Conservation (phyloP, 2,113 vertebrate species). For the Oryzias javanicus region DNA sequence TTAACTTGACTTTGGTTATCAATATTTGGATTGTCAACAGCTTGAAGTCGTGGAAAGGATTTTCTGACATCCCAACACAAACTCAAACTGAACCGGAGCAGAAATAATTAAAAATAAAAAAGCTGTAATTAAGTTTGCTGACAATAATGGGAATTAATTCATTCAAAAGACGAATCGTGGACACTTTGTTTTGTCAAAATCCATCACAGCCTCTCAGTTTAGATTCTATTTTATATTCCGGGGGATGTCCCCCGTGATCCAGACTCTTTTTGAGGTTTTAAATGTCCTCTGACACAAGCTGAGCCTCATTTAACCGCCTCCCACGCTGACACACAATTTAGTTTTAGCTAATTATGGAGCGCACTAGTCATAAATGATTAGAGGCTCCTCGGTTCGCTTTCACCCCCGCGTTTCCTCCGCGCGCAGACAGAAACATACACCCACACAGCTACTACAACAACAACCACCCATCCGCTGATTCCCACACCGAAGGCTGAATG, state of each 20-base stretch:
- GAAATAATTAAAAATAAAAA: not conserved
- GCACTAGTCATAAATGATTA: constrained; percentile 71
- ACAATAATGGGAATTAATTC: constrained; percentile 58
- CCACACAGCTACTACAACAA: constrained; percentile 19
- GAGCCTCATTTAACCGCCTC: constrained; percentile 59
- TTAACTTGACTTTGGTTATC: no score
- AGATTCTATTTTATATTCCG: constrained; percentile 20
- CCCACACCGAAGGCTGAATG: constrained; percentile 49
- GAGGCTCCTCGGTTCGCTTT: constrained; percentile 34
- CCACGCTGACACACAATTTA: constrained; percentile 66
- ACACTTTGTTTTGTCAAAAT: constrained; percentile 41
- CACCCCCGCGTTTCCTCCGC: constrained; percentile 25
- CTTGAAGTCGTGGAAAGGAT: no score
- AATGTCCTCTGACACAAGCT: constrained; percentile 56
- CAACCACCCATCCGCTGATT: constrained; percentile 61
- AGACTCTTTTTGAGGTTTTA: constrained; percentile 37
- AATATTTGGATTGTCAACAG: no score
- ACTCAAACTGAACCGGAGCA: not conserved
- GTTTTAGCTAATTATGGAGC: constrained; percentile 77
- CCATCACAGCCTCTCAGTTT: constrained; percentile 36
- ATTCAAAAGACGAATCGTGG: constrained; percentile 52
- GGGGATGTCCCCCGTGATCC: constrained; percentile 12
- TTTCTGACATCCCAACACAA: constrained; percentile 1
- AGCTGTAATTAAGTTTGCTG: constrained; percentile 36
- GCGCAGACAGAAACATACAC: constrained; percentile 33